These are phyloP conservation scores for Dermatemys mawii DNA, from an alignment of 2,113 vertebrate genomes.

Conservation along the genomic window DNA sequence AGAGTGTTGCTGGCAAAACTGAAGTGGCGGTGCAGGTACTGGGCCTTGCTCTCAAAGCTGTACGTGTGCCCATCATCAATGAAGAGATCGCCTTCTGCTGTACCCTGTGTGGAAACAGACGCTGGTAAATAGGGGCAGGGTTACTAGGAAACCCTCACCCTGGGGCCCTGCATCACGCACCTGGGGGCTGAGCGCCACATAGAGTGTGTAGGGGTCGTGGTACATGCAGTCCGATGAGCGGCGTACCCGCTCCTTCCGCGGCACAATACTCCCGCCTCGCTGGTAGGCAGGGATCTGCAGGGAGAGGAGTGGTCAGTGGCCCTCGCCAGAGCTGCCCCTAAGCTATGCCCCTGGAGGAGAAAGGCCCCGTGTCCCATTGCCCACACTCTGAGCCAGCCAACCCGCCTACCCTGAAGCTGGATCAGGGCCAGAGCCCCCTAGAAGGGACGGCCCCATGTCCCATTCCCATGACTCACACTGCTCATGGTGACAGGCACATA, in stretches of 20 bases:
- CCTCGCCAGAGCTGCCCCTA: not conserved
- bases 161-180: slow-evolving; percentile 57
- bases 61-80: slow-evolving; percentile 91
- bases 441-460: not conserved
- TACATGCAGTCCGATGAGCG: slow-evolving; percentile 90
- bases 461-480: slow-evolving; percentile 62
- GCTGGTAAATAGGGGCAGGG: not conserved
- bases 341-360: not conserved
- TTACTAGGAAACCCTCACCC: not conserved
- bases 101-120: slow-evolving; percentile 70
- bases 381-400: not conserved
- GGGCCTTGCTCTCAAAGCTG: slow-evolving; percentile 80
- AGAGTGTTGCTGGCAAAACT: slow-evolving; percentile 81
- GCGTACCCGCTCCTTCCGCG: slow-evolving; percentile 86
- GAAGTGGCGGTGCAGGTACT: slow-evolving; percentile 85
- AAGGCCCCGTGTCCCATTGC: not conserved
- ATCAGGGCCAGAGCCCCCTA: not conserved
- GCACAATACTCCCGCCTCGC: slow-evolving; percentile 88
- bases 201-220: slow-evolving; percentile 88
- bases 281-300: slow-evolving; percentile 90
- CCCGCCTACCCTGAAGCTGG: not conserved
- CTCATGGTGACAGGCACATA: slow-evolving; percentile 88
- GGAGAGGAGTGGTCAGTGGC: not conserved
- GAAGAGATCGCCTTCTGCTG: slow-evolving; percentile 88
- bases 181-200: slow-evolving; percentile 85